phyloP scores from a whole-genome alignment of 2,113 vertebrate genomes.

The Tenebrosternarchus preto region DNA sequence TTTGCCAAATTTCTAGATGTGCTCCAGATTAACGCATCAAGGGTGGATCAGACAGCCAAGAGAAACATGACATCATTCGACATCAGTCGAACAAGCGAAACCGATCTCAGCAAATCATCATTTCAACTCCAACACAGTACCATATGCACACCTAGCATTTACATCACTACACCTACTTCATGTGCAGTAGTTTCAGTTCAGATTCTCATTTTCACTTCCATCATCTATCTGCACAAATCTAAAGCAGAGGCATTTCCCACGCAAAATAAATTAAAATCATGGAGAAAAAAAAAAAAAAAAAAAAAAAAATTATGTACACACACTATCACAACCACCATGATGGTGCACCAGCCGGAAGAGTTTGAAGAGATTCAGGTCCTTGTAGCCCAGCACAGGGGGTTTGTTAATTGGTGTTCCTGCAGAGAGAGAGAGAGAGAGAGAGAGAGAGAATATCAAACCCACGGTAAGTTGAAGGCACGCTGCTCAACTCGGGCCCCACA shows the following conservation, averaged over 20 bases:
- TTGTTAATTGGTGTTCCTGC: conserved; percentile 98
- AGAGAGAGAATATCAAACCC: conserved; percentile 23
- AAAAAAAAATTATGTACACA: no score
- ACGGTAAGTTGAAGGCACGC: conserved; percentile 2
- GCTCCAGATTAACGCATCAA: neutral
- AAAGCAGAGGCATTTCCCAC: no score
- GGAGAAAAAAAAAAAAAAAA: no score
- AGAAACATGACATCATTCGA: conserved; percentile 44
- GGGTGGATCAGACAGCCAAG: conserved; percentile 47
- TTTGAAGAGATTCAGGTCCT: conserved; percentile 98
- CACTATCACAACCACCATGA: conserved; percentile 92
- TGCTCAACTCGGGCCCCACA: neutral
- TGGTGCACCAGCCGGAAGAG: conserved; percentile 93
- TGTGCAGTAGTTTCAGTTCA: neutral
- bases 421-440: neutral
- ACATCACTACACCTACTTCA: neutral
- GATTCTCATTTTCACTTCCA: neutral
- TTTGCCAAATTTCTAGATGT: neutral
- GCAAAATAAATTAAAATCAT: neutral
- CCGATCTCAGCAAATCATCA: conserved; percentile 27
- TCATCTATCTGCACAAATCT: no score
- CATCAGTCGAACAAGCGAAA: conserved; percentile 34
- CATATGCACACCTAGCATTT: neutral
- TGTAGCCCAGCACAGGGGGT: conserved; percentile 96
- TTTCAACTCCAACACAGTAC: neutral